These are phyloP conservation scores for Apostichopus parvimensis DNA, from an alignment of 35 echinoderm and acorn worm genomes.

Conservation along the genomic window DNA sequence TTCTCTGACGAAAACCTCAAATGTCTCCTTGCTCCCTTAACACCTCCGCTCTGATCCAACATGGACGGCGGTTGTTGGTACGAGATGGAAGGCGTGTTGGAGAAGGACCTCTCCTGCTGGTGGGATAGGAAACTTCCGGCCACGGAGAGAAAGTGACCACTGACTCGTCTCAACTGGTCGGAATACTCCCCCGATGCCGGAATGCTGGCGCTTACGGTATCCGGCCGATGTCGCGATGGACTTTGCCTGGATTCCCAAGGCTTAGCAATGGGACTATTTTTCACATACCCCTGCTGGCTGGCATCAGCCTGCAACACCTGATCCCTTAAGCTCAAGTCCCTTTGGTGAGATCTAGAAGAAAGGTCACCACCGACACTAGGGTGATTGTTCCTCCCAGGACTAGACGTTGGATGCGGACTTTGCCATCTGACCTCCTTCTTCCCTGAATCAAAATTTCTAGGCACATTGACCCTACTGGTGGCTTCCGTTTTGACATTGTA, in stretches of 20 bases:
- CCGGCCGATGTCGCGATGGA: not conserved
- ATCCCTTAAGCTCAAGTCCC: not conserved
- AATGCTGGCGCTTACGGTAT: not conserved
- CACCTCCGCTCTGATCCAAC: not conserved
- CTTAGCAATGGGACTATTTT: not conserved
- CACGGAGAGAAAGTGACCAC: not conserved
- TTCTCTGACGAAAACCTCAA: conserved; percentile 48
- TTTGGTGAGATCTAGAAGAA: not conserved
- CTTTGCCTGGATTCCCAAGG: conserved; percentile 41
- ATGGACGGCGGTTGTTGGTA: not conserved
- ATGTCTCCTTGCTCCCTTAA: conserved; percentile 11
- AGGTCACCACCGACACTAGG: too few species aligned
- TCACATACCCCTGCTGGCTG: not conserved
- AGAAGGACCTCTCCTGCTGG: not conserved
- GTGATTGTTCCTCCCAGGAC: not conserved
- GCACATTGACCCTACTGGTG: not conserved
- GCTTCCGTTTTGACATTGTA: conserved; percentile 31
- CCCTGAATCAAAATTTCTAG: not conserved
- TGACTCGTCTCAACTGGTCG: conserved; percentile 4
- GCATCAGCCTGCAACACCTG: not conserved
- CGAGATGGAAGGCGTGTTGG: conserved; percentile 18
- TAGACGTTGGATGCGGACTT: not conserved
- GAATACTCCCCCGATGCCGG: conserved; percentile 35
- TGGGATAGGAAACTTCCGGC: not conserved
- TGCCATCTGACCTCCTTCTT: not conserved